Conservation (phyloP, 2,113 vertebrate species). For the Tupaia chinensis region DNA sequence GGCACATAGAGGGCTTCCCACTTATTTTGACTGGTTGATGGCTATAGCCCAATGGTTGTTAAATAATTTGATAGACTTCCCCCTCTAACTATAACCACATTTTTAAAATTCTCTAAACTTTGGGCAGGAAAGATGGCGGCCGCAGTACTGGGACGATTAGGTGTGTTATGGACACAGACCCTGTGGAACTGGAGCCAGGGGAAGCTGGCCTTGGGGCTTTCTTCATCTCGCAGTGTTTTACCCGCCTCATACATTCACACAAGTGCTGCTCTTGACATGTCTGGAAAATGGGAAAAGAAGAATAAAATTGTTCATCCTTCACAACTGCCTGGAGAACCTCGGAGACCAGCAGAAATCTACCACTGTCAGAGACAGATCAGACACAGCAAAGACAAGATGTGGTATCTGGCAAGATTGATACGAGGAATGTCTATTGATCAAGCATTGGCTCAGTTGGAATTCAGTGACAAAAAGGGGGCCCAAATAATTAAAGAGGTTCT, state of each 20-base stretch:
- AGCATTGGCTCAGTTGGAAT: constrained; percentile 95
- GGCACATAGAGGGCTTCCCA: not conserved
- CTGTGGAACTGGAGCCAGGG: too few relatives aligned
- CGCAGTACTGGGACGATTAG: too few relatives aligned
- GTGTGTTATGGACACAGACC: too few relatives aligned
- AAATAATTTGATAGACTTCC: constrained; percentile 48
- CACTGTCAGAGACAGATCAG: too few relatives aligned
- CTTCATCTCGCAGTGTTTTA: constrained; percentile 60
- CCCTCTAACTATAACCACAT: not conserved
- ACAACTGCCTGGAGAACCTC: constrained; percentile 92
- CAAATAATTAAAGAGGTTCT: constrained; percentile 97
- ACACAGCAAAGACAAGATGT: too few relatives aligned
- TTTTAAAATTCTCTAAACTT: not conserved
- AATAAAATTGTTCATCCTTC: constrained; percentile 93
- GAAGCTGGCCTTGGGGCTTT: constrained; percentile 76
- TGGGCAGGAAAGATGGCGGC: too few relatives aligned
- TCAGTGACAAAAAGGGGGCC: constrained; percentile 98
- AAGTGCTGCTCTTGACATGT: constrained; percentile 82
- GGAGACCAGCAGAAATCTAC: constrained; percentile 90
- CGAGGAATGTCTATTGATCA: constrained; percentile 95
- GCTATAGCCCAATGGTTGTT: not conserved
- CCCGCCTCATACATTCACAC: constrained; percentile 90
- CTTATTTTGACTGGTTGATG: not conserved
- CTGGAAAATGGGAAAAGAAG: constrained; percentile 92
- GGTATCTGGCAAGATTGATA: too few relatives aligned